Conservation (phyloP, 2,113 vertebrate species). For the Tragelaphus imberbis region DNA sequence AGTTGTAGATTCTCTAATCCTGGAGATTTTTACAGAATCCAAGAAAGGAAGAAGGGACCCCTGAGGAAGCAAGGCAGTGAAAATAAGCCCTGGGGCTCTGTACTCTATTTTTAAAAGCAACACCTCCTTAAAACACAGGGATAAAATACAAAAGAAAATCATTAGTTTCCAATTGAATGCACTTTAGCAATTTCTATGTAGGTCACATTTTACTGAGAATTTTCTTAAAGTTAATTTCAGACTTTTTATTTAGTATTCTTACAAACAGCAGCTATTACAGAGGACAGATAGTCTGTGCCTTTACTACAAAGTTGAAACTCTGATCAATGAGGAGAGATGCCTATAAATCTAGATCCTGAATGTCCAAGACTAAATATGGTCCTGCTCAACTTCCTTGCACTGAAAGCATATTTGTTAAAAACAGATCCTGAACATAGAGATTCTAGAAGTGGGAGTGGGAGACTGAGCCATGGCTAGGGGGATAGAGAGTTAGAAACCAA, state of each 20-base stretch:
- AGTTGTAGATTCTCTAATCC: not conserved
- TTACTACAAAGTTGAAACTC: not conserved
- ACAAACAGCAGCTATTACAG: not conserved
- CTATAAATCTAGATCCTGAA: not conserved
- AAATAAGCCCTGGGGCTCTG: not conserved
- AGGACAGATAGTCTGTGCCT: not conserved
- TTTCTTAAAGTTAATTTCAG: conserved; percentile 1
- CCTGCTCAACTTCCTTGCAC: not conserved
- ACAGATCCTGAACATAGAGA: not conserved
- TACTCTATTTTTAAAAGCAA: conserved; percentile 15
- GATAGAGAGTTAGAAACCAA: not conserved
- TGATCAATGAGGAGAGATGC: not conserved
- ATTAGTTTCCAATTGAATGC: not conserved
- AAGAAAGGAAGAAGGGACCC: not conserved
- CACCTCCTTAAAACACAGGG: not conserved
- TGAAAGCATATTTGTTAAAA: not conserved
- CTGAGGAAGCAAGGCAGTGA: not conserved
- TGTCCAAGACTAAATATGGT: not conserved
- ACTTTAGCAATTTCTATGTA: not conserved
- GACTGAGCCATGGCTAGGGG: not conserved
- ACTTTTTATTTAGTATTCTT: not conserved
- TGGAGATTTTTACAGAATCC: not conserved
- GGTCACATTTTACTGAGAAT: not conserved
- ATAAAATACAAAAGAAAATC: conserved; percentile 2
- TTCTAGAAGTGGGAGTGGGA: not conserved